phyloP scores from a whole-genome alignment of 2,797 vertebrate genomes.

The Peromyscus melanophrys region DNA sequence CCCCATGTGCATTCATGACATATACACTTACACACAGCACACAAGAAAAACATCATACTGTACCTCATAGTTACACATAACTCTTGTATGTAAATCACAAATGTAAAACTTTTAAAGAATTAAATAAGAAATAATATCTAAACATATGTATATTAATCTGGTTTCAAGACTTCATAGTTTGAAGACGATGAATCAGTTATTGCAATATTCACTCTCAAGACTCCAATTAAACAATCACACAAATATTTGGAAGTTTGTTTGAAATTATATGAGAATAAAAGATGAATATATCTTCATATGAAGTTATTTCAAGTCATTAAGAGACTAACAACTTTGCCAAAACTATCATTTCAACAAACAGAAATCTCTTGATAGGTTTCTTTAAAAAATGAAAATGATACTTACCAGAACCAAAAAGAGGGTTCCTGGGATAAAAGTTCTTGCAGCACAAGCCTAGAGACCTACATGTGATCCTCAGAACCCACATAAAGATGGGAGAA shows the following conservation, averaged over 20 bases:
- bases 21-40: not conserved
- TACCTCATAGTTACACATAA: not conserved
- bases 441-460: not conserved
- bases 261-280: not conserved
- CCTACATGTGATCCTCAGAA: not conserved
- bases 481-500: not conserved
- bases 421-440: not conserved
- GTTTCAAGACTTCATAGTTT: not conserved
- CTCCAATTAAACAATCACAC: not conserved
- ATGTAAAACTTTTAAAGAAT: too few relatives aligned
- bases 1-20: too few relatives aligned
- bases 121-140: not conserved
- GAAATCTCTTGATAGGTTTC: not conserved
- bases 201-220: not conserved
- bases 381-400: not conserved
- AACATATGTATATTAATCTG: not conserved
- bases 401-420: not conserved
- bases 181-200: not conserved
- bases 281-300: not conserved
- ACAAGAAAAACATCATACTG: not conserved
- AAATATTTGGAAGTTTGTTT: not conserved
- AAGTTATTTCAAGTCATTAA: slow-evolving; percentile 1
- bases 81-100: not conserved
- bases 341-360: not conserved
- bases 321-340: not conserved